phyloP scores from a whole-genome alignment of 2,888 invertebrate genomes.

The Luperina nickerlii region DNA sequence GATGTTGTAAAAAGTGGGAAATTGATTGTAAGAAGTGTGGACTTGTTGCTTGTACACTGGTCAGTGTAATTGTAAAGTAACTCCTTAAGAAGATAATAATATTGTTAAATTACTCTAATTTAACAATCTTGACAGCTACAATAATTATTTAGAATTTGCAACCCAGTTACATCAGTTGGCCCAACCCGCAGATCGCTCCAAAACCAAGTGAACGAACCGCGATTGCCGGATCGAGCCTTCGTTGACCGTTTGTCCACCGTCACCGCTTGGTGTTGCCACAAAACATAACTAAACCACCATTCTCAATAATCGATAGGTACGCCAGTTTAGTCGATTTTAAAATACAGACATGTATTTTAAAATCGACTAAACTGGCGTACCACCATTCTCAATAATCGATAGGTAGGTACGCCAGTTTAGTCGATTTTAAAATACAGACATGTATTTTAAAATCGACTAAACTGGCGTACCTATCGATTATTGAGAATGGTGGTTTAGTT shows the following conservation, averaged over 20 bases:
- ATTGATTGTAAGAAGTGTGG: constrained; percentile 37
- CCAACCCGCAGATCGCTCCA: background rate
- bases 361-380: too few relatives aligned
- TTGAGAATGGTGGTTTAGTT: too few relatives aligned
- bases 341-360: background rate
- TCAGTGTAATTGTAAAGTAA: background rate
- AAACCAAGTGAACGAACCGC: background rate
- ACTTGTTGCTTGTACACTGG: constrained; percentile 54
- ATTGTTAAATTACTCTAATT: background rate
- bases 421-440: too few relatives aligned
- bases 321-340: background rate
- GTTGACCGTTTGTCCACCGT: background rate
- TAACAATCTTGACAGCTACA: background rate
- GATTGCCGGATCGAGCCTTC: too few relatives aligned
- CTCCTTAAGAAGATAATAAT: too few relatives aligned
- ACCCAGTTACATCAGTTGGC: background rate
- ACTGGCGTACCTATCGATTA: too few relatives aligned
- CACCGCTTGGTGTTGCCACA: too few relatives aligned
- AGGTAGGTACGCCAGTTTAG: too few relatives aligned
- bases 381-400: too few relatives aligned
- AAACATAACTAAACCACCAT: too few relatives aligned
- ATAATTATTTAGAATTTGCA: background rate
- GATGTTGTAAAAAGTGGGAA: constrained; percentile 51
- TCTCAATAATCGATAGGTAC: too few relatives aligned
- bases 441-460: background rate